Conservation (phyloP, 2,888 invertebrate species). For the Drosophila algonquin region DNA sequence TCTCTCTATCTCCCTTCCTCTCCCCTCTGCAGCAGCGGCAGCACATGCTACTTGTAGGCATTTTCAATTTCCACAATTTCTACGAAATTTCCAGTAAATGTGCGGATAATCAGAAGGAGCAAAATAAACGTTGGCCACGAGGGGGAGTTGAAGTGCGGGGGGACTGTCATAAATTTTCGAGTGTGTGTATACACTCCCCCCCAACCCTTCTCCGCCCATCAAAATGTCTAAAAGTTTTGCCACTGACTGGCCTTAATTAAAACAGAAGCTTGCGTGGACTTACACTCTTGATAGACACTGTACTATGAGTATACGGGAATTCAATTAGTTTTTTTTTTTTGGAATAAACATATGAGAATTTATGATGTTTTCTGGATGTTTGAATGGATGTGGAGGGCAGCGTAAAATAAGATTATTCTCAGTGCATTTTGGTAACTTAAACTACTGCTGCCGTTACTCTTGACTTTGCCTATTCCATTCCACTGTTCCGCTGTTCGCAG, state of each 20-base stretch:
- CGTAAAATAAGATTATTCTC: too few species aligned
- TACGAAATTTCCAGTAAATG: slow-evolving; percentile 61
- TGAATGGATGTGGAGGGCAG: too few species aligned
- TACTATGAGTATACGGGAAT: background rate
- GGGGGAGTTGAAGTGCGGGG: background rate
- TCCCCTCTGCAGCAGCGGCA: background rate
- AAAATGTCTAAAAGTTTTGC: slow-evolving; percentile 26
- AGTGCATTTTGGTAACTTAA: too few species aligned
- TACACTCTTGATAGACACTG: slow-evolving; percentile 13
- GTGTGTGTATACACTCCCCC: background rate
- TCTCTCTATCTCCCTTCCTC: background rate
- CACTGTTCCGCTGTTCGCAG: too few species aligned
- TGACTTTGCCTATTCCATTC: too few species aligned
- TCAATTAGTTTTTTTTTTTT: slow-evolving; percentile 4
- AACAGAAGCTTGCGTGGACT: slow-evolving; percentile 10
- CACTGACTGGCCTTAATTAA: slow-evolving; percentile 33
- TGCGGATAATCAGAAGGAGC: slow-evolving; percentile 65
- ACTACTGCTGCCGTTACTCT: too few species aligned
- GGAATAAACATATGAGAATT: too few species aligned
- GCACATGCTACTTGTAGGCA: slow-evolving; percentile 53
- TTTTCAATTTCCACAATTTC: slow-evolving; percentile 65
- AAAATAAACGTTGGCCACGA: background rate
- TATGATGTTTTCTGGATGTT: too few species aligned
- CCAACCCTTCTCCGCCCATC: slow-evolving; percentile 5
- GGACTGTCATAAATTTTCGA: background rate